Evolutionary conservation across 53 echinoderm and acorn worm species (phyloP).

Genomic region (Pentamera pediparva): DNA sequence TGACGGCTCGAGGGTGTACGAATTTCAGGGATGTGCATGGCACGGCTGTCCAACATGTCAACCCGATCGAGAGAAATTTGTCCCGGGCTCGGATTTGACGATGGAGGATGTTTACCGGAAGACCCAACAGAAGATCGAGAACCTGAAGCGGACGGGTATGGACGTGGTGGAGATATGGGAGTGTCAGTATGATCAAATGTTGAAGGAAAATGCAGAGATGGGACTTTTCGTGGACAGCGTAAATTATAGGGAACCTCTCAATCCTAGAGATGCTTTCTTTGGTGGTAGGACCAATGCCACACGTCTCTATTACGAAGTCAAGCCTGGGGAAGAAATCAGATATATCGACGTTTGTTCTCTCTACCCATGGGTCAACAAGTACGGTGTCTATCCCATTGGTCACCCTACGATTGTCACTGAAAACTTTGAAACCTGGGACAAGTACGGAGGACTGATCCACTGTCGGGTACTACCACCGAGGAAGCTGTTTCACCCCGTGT

Average conservation of each 20-base stretch:
- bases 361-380: constrained; percentile 58
- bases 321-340: constrained; percentile 23
- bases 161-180: not conserved
- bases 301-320: constrained; percentile 8
- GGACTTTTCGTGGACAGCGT: not conserved
- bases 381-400: constrained; percentile 48
- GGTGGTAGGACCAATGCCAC: constrained; percentile 42
- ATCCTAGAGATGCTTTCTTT: constrained; percentile 43
- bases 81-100: not conserved
- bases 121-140: not conserved
- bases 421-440: constrained; percentile 29
- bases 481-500: constrained; percentile 43
- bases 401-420: constrained; percentile 44
- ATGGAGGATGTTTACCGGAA: not conserved
- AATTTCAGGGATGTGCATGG: constrained; percentile 39
- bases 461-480: constrained; percentile 56
- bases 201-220: not conserved
- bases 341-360: constrained; percentile 55
- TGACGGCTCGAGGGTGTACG: constrained; percentile 2
- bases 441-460: constrained; percentile 49
- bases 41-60: constrained; percentile 11
- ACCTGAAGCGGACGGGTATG: not conserved
- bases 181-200: not conserved
- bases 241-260: constrained; percentile 16
- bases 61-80: not conserved